Evolutionary conservation across 2,888 invertebrate genomes (phyloP), one percentile per base, ranked within the genome.

Genomic region (Epinotia demarniana): DNA sequence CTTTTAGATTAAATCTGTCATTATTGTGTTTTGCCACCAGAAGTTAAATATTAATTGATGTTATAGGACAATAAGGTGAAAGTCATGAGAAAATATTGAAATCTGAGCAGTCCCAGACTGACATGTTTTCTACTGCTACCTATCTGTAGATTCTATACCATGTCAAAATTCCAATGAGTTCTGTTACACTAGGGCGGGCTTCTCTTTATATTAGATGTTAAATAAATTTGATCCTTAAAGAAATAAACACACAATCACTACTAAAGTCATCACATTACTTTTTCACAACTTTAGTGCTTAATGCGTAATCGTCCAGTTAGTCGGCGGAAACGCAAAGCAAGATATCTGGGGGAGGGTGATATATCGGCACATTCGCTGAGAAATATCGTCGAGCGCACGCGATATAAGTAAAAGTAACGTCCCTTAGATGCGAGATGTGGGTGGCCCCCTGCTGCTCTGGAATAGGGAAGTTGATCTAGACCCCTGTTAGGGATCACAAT

Each of bases 291-390:
- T 72, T 77, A 75, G 72, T 72, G 73, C 69, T 76, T 74, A 46
- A 70, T 58, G 75, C 78, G 71, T 79, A 78, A 79, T 80, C 78
- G 78, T 79, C 75, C 82, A 85, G 84, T 84, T 83, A 88, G 85
- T 87, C 86, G 86, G 86, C 87, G 84, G 87, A 87, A 89, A 89
- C 84, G 81, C 82, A 86, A 87, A 85, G 84, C 85, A 84, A 85
- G 86, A 86, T 89, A 89, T 89, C 86, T 87, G 87, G 89, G 90
- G 85, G 82, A 84, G 82, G 82, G 88, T 92, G 92, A 93, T 92
- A 91, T 91, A 92, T 92, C 81, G 89, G 81, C 84, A 84, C 84
- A 86, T 87, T 89, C 85, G 83, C 83, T 80, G 85, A 90, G 88
- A 92, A 89, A 90, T 91, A 92, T 89, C 83, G 85, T 84, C 81